Conservation (phyloP, 1,140 invertebrate genomes). For the Sitobion miscanthi region DNA sequence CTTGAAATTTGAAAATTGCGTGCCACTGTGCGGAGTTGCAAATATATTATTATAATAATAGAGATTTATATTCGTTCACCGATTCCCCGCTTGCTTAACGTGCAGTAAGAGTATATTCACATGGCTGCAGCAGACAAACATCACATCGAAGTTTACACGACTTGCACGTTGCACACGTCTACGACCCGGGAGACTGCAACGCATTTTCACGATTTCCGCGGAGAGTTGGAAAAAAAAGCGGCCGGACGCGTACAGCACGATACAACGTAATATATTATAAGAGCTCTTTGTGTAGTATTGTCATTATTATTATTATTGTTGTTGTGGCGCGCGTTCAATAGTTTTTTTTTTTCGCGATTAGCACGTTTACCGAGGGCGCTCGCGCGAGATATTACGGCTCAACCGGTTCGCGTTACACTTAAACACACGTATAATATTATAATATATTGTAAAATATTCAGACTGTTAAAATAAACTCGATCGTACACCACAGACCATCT, state of each 20-base stretch:
- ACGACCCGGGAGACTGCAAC: background rate
- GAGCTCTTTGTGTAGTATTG: background rate
- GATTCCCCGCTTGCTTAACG: background rate
- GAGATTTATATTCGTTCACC: background rate
- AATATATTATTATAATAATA: conserved; percentile 1
- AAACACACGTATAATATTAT: background rate
- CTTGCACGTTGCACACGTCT: background rate
- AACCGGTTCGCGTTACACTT: conserved; percentile 20
- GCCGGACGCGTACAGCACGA: background rate
- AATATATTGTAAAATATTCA: conserved; percentile 40
- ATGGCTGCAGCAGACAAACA: background rate
- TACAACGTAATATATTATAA: background rate
- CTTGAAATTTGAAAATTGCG: background rate
- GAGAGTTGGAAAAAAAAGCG: background rate
- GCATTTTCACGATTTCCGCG: background rate
- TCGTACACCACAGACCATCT: background rate
- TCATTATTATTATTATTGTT: background rate
- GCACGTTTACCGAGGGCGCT: background rate
- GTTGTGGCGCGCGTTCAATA: background rate
- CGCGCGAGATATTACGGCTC: background rate
- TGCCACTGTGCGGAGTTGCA: background rate
- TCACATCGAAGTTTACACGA: background rate
- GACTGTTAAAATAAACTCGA: background rate
- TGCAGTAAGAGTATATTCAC: background rate
- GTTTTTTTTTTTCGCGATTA: conserved; percentile 13